These are phyloP conservation scores for Phyllopteryx taeniolatus DNA, from an alignment of 2,113 vertebrate genomes.

Conservation along the genomic window DNA sequence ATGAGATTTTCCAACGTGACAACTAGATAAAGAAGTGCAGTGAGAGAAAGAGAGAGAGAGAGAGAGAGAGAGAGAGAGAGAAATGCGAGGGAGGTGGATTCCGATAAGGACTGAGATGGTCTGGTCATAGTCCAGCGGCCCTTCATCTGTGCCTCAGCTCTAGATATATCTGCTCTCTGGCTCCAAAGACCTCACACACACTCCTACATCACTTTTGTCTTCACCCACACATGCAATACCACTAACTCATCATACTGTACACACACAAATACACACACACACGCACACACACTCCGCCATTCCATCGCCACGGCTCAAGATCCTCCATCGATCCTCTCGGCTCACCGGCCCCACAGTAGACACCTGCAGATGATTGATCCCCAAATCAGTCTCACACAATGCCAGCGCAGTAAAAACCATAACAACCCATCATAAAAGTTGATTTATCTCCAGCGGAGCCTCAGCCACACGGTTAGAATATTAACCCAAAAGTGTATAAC, in stretches of 20 bases:
- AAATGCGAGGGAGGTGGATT: conserved; percentile 2
- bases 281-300: conserved; percentile 36
- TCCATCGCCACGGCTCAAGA: conserved; percentile 58
- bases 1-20: conserved; percentile 71
- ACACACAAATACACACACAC: conserved; percentile 22
- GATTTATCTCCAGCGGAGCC: conserved; percentile 68
- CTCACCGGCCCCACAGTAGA: conserved; percentile 51
- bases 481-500: conserved; percentile 75
- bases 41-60: conserved; percentile 21
- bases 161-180: conserved; percentile 62
- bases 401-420: conserved; percentile 69
- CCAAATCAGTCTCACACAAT: conserved; percentile 72
- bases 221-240: conserved; percentile 40
- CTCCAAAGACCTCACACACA: conserved; percentile 46
- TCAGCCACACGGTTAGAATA: conserved; percentile 66
- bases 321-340: conserved; percentile 68
- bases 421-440: conserved; percentile 75
- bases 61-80: not conserved
- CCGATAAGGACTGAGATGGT: conserved; percentile 57
- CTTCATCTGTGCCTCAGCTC: conserved; percentile 57
- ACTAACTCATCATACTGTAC: conserved; percentile 31
- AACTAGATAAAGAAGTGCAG: conserved; percentile 65
- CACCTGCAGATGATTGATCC: conserved; percentile 75
- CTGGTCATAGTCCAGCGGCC: conserved; percentile 70
- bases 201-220: conserved; percentile 54